phyloP scores from a whole-genome alignment of 2,113 vertebrate genomes.

The Rissa tridactyla region DNA sequence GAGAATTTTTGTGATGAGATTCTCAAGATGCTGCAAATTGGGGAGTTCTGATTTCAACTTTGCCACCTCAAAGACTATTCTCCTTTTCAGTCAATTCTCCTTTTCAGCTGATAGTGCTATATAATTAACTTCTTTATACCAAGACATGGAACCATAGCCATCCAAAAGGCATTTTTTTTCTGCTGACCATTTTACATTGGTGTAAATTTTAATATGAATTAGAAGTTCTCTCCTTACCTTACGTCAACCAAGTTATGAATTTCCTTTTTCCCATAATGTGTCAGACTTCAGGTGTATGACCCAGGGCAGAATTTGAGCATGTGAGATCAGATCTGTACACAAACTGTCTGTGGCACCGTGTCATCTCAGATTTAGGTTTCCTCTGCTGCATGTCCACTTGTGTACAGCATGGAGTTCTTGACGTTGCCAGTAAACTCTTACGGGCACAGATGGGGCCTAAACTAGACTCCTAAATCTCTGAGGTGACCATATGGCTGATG shows the following conservation, averaged over 20 bases:
- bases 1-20: neutral
- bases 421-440: slow-evolving; percentile 55
- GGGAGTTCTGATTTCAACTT: neutral
- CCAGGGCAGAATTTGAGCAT: neutral
- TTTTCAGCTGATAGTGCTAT: neutral
- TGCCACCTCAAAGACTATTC: neutral
- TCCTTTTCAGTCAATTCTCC: neutral
- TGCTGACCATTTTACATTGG: neutral
- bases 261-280: neutral
- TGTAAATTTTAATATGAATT: neutral
- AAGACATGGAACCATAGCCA: neutral
- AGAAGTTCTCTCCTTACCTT: neutral
- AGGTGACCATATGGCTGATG: slow-evolving; percentile 68
- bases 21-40: neutral
- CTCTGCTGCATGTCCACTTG: slow-evolving; percentile 31
- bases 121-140: neutral
- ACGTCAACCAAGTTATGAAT: neutral
- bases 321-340: neutral
- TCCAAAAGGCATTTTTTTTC: neutral
- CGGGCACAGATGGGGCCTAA: slow-evolving; percentile 65
- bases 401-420: slow-evolving; percentile 39
- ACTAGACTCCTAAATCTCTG: slow-evolving; percentile 48
- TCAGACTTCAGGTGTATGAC: neutral
- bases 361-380: slow-evolving; percentile 15
- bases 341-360: neutral